Base-by-base conservation (phyloP, 2,888 invertebrate genomes). In the Caenorhabditis japonica region DNA sequence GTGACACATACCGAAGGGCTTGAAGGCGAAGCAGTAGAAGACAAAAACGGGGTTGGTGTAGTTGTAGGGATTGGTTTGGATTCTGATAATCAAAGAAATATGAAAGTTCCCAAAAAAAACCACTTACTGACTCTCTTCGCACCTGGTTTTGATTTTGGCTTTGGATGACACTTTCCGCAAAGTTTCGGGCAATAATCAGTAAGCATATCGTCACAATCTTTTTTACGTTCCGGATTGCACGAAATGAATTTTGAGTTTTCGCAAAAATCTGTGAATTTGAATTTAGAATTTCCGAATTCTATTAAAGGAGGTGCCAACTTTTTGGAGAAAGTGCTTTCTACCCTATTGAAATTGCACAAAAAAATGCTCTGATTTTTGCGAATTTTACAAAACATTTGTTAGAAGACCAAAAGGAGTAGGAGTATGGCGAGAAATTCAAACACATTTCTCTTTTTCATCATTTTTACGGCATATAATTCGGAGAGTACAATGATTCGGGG, bases 141-240 rank as follows among this genome's bases (percentile, higher is more conserved):
- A 2, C 49, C 53, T 21, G 53, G 23, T 23, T 70, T 70, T 21
- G 53, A 17, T 23, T 70, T 70, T 23, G 34, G 1, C 21, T 56
- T 55, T 8, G 75, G 41, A 7, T 61, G 55, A 41, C 79, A 79
- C 23, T 77, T 60, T 36, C 75, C 74, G 33, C 79, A 79, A 17
- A 79, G 49, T 44, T 70, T 72, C 8, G 79, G 79, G 25, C 79
- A 79, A 41, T 79, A 77, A 41, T 75, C 81, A 4, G 62, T 52
- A 7, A 81, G 60, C 81, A 81, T 81, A 5, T 73, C 75, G 43
- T 80, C 79, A 36, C 81, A 81, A 53, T 81, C 80, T 33, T 62
- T 66, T 41, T 77, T 80, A 3, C 77, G 34, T 44, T 74, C 76
- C 2, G 69, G 38, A 13, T 60, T 71, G 46, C 81, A 81, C 3